These are phyloP conservation scores for Glyptemys insculpta DNA, from an alignment of 2,797 vertebrate genomes.

Conservation along the genomic window DNA sequence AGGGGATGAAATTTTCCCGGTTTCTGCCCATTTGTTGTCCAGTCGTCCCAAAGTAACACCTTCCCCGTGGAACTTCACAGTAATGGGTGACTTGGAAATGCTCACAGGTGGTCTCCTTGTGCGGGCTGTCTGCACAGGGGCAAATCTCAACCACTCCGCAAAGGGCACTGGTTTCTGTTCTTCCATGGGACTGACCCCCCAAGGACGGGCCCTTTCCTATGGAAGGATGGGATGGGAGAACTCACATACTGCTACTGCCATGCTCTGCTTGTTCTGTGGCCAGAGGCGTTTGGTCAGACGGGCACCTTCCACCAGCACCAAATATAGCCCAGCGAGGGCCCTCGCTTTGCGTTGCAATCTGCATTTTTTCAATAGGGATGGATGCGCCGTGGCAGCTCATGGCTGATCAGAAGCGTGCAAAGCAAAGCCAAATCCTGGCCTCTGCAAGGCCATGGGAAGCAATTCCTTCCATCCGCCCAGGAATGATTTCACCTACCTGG, in stretches of 20 bases:
- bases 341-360: background rate
- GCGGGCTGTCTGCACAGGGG: background rate
- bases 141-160: background rate
- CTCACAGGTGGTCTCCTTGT: background rate
- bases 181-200: background rate
- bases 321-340: no score
- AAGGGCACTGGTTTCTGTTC: background rate
- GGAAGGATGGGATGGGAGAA: no score
- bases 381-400: background rate
- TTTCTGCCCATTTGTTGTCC: background rate
- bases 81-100: background rate
- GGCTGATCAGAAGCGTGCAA: rapidly evolving
- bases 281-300: no score
- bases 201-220: no score
- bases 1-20: background rate
- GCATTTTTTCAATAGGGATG: background rate
- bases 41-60: background rate
- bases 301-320: no score
- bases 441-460: rapidly evolving
- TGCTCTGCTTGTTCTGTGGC: no score
- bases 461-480: rapidly evolving
- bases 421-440: background rate
- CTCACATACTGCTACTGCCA: no score
- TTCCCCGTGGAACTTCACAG: background rate
- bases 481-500: rapidly evolving